A percentile compares a stretch with the other conserved stretches of the same genome.
phyloP scores from a whole-genome alignment of 2,113 vertebrate genomes.

The Tauraco erythrolophus region DNA sequence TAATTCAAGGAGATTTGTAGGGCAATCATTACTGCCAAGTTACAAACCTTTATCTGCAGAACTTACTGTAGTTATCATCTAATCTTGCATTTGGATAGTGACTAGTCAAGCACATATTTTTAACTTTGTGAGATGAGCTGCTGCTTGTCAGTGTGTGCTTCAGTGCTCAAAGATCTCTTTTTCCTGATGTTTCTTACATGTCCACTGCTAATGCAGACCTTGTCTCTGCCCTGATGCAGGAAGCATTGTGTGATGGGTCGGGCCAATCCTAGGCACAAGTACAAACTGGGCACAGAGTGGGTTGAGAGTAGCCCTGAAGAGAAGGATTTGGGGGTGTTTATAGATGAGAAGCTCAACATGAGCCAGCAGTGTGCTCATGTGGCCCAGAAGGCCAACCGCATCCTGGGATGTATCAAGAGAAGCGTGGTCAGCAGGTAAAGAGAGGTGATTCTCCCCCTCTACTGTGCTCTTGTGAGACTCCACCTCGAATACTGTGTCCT shows the following conservation, averaged over 20 bases:
- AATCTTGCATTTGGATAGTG: neutral
- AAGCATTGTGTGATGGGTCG: neutral
- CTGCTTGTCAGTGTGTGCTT: neutral
- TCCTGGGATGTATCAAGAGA: too few species aligned
- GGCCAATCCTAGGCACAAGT: too few species aligned
- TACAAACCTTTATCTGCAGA: neutral
- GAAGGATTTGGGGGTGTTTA: too few species aligned
- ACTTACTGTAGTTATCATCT: neutral
- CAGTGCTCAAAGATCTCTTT: neutral
- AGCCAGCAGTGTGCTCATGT: too few species aligned
- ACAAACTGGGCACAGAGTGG: too few species aligned
- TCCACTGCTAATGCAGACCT: neutral
- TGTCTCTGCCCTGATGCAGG: neutral
- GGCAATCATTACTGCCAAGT: neutral
- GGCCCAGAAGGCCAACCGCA: too few species aligned
- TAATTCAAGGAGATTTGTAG: neutral
- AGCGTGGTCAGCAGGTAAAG: too few species aligned
- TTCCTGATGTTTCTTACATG: neutral
- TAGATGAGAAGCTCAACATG: too few species aligned
- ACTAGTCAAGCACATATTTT: neutral
- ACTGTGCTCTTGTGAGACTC: too few species aligned
- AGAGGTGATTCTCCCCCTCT: too few species aligned
- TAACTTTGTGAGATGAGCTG: neutral
- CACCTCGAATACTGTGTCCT: too few species aligned
- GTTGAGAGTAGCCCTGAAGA: too few species aligned